Percentiles rank a stretch among this genome's conserved stretches.
Evolutionary conservation across 2,113 vertebrate genomes (phyloP).

Genomic region (Kryptolebias marmoratus): DNA sequence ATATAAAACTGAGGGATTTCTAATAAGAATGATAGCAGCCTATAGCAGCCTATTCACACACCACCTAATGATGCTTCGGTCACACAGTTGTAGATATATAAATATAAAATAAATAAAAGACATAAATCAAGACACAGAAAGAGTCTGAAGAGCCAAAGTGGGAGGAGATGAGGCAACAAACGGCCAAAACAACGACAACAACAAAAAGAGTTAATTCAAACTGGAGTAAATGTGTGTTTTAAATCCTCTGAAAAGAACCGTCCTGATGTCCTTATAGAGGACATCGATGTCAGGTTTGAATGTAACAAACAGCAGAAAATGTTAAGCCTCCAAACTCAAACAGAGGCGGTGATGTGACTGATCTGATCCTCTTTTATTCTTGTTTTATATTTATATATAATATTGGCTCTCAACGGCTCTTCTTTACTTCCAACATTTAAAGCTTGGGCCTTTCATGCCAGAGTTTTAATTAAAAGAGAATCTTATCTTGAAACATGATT

Average conservation of each 20-base stretch:
- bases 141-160: constrained; percentile 15
- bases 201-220: constrained; percentile 25
- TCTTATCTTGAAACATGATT: too few relatives aligned
- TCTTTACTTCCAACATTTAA: too few relatives aligned
- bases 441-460: too few relatives aligned
- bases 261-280: too few relatives aligned
- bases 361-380: too few relatives aligned
- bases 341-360: too few relatives aligned
- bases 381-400: too few relatives aligned
- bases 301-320: too few relatives aligned
- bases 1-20: constrained; percentile 65
- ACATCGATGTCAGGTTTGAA: neutral
- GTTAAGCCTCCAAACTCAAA: too few relatives aligned
- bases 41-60: constrained; percentile 83
- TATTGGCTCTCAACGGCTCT: too few relatives aligned
- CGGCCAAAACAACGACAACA: neutral
- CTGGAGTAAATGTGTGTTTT: constrained; percentile 30
- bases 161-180: constrained; percentile 16
- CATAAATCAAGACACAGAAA: constrained; percentile 40
- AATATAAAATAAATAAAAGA: constrained; percentile 24
- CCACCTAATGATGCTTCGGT: constrained; percentile 62
- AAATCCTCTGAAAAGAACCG: too few relatives aligned
- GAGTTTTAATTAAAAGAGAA: too few relatives aligned
- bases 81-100: constrained; percentile 43
- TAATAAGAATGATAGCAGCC: constrained; percentile 73